Percentiles rank a stretch among this genome's conserved stretches.
Evolutionary conservation across 2,888 invertebrate species (phyloP).

Genomic region (Ypsolopha sequella): DNA sequence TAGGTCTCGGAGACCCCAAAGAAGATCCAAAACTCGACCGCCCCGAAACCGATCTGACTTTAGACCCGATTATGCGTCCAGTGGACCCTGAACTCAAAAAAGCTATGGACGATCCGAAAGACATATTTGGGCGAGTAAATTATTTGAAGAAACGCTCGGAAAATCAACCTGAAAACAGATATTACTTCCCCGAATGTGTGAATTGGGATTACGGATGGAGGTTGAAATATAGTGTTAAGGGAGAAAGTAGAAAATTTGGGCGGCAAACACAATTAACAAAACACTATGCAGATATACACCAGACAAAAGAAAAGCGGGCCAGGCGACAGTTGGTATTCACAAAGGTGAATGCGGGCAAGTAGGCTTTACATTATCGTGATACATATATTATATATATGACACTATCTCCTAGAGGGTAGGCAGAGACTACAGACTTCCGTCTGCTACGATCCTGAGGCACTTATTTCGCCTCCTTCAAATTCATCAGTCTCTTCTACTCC

Average conservation of each 20-base stretch:
- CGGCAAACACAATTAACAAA: neutral
- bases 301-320: too few relatives aligned
- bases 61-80: constrained; percentile 35
- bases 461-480: too few relatives aligned
- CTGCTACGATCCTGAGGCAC: too few relatives aligned
- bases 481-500: too few relatives aligned
- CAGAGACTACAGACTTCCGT: too few relatives aligned
- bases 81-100: constrained; percentile 21
- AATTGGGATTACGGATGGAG: constrained; percentile 37
- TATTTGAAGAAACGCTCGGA: constrained; percentile 25
- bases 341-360: too few relatives aligned
- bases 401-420: too few relatives aligned
- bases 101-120: constrained; percentile 27
- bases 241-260: constrained; percentile 5
- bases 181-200: constrained; percentile 29
- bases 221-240: constrained; percentile 23
- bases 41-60: constrained; percentile 21
- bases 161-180: constrained; percentile 28
- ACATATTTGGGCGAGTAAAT: constrained; percentile 23
- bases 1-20: constrained; percentile 29
- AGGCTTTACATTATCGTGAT: too few relatives aligned
- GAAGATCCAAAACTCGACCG: constrained; percentile 27
- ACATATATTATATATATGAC: too few relatives aligned
- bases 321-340: too few relatives aligned
- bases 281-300: too few relatives aligned